A percentile compares a stretch with the other conserved stretches of the same genome.
Evolutionary conservation across 2,113 vertebrate species (phyloP).

Genomic region (Sisor rabdophorus): DNA sequence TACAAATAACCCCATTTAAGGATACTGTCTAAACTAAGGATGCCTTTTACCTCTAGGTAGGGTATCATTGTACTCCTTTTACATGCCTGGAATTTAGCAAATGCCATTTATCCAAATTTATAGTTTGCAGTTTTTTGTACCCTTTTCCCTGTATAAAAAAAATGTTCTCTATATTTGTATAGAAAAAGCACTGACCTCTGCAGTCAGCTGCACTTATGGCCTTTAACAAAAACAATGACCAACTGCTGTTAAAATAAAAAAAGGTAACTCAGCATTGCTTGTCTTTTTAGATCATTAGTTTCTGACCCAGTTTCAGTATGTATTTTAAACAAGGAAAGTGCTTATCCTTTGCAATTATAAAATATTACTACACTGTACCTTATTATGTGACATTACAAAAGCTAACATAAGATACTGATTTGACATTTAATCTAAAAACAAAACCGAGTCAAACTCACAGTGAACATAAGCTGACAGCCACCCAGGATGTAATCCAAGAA

Average conservation of each 20-base stretch:
- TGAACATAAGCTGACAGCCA: constrained; percentile 97
- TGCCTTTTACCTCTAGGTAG: neutral
- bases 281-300: neutral
- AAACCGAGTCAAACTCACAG: constrained; percentile 72
- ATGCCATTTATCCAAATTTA: too few species aligned
- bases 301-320: neutral
- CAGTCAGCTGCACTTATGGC: neutral
- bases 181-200: too few species aligned
- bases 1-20: too few species aligned
- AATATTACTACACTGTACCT: neutral
- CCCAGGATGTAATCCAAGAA: constrained; percentile 98
- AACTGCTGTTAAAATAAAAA: neutral
- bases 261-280: neutral
- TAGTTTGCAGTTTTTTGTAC: too few species aligned
- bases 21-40: neutral
- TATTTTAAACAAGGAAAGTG: neutral
- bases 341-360: neutral
- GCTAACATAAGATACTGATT: neutral
- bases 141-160: too few species aligned
- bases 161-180: neutral
- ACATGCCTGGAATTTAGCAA: neutral
- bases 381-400: neutral
- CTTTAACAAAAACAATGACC: neutral
- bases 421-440: neutral
- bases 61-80: neutral